phyloP scores from a whole-genome alignment of 2,888 invertebrate genomes.

The Pristionchus exspectatus region DNA sequence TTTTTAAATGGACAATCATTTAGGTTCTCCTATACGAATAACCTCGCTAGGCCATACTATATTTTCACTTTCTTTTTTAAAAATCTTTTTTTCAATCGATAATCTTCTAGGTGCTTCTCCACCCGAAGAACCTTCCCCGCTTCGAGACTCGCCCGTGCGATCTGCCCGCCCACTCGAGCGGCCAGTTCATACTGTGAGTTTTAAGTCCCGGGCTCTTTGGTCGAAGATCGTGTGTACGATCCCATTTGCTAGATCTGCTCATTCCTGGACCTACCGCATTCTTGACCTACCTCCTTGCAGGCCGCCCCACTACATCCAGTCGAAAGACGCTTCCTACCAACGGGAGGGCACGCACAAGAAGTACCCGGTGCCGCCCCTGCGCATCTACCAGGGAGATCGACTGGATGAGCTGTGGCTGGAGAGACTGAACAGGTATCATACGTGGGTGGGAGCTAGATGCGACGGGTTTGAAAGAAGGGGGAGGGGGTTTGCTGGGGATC shows the following conservation, averaged over 20 bases:
- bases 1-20: too few species aligned
- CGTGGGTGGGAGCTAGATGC: background rate
- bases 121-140: conserved; percentile 58
- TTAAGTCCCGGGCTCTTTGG: too few species aligned
- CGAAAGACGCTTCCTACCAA: background rate
- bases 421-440: conserved; percentile 56
- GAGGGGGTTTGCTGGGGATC: background rate
- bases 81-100: background rate
- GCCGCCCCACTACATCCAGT: conserved; percentile 9
- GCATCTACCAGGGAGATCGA: conserved; percentile 55
- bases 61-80: too few species aligned
- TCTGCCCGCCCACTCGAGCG: background rate
- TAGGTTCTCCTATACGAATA: too few species aligned
- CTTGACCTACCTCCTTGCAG: background rate
- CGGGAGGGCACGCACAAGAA: conserved; percentile 23
- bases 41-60: too few species aligned
- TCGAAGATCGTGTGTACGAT: too few species aligned
- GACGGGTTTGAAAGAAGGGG: background rate
- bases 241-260: too few species aligned
- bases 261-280: too few species aligned
- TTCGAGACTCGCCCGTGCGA: conserved; percentile 56
- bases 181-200: background rate
- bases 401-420: conserved; percentile 54
- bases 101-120: conserved; percentile 62
- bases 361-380: conserved; percentile 2